phyloP scores from a whole-genome alignment of 2,113 vertebrate genomes.

The Lonchura striata region DNA sequence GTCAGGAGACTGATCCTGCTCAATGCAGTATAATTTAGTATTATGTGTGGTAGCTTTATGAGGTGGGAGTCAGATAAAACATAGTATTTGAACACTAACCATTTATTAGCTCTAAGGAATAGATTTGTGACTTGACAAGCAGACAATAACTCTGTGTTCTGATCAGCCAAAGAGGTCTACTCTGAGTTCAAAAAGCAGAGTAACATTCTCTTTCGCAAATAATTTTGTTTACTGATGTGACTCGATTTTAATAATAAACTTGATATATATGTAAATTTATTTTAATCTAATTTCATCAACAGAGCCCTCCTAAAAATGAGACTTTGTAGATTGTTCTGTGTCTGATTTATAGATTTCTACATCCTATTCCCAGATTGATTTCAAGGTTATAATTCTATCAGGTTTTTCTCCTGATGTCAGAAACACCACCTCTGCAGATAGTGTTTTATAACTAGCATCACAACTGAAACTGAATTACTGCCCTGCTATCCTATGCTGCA shows the following conservation, averaged over 20 bases:
- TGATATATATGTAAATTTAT: slow-evolving; percentile 84
- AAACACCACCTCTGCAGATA: slow-evolving; percentile 50
- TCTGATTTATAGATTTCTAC: slow-evolving; percentile 73
- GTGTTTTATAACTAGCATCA: slow-evolving; percentile 64
- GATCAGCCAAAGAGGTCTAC: slow-evolving; percentile 70
- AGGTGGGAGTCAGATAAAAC: slow-evolving; percentile 71
- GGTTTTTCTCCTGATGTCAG: slow-evolving; percentile 61
- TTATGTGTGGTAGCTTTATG: slow-evolving; percentile 65
- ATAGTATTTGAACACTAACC: slow-evolving; percentile 69
- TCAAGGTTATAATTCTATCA: slow-evolving; percentile 73
- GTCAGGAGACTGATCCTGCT: slow-evolving; percentile 67
- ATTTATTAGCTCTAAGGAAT: slow-evolving; percentile 73
- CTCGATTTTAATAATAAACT: slow-evolving; percentile 79
- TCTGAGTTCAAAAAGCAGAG: slow-evolving; percentile 53
- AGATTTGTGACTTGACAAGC: slow-evolving; percentile 74
- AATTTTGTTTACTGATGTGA: slow-evolving; percentile 76
- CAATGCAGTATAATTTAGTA: slow-evolving; percentile 68
- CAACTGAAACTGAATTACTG: slow-evolving; percentile 51
- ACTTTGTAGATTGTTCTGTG: slow-evolving; percentile 63
- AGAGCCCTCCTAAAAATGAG: slow-evolving; percentile 68
- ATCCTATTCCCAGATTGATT: slow-evolving; percentile 71
- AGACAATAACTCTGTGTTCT: slow-evolving; percentile 75
- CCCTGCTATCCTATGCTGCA: slow-evolving; percentile 38
- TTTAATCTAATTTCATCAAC: slow-evolving; percentile 79
- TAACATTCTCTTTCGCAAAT: slow-evolving; percentile 60